A percentile compares a stretch with the other conserved stretches of the same genome.
Evolutionary conservation across 1,140 invertebrate genomes (phyloP).

Genomic region (Drosophila elegans): DNA sequence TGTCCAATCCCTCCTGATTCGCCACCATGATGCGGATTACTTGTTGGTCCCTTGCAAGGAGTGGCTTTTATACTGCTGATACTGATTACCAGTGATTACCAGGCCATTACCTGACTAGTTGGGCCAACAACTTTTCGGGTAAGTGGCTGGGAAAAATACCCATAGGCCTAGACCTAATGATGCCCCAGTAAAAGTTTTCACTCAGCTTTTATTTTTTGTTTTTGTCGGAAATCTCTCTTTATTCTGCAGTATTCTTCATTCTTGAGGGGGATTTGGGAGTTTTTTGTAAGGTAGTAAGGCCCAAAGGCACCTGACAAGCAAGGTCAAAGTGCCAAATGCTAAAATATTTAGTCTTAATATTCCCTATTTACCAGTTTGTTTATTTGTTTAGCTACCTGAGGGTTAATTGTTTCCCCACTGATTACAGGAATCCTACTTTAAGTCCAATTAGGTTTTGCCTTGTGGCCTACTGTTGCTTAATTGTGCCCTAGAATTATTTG

Average conservation of each 20-base stretch:
- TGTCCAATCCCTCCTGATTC: constrained; percentile 22
- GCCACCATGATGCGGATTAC: constrained; percentile 3
- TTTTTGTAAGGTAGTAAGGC: not conserved
- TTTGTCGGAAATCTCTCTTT: constrained; percentile 33
- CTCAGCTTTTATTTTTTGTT: not conserved
- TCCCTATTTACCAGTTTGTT: constrained; percentile 5
- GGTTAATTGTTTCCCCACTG: not conserved
- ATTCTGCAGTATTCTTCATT: constrained; percentile 27
- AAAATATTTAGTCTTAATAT: constrained; percentile 17
- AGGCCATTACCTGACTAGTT: not conserved
- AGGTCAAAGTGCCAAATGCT: not conserved
- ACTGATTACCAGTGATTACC: constrained; percentile 6
- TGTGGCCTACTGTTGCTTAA: not conserved
- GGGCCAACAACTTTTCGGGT: constrained; percentile 18
- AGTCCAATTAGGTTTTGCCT: not conserved
- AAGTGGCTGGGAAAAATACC: constrained; percentile 30
- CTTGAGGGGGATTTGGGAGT: not conserved
- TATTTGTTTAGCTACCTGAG: constrained; percentile 5
- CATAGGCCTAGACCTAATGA: constrained; percentile 2
- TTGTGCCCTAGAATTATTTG: constrained; percentile 6
- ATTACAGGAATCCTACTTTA: not conserved
- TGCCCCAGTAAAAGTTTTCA: constrained; percentile 16
- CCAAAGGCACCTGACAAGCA: constrained; percentile 23
- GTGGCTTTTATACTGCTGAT: constrained; percentile 10
- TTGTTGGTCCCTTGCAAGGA: not conserved